Evolutionary conservation across 2,797 vertebrate species (phyloP).

Genomic region (Phoxinus dragarum): DNA sequence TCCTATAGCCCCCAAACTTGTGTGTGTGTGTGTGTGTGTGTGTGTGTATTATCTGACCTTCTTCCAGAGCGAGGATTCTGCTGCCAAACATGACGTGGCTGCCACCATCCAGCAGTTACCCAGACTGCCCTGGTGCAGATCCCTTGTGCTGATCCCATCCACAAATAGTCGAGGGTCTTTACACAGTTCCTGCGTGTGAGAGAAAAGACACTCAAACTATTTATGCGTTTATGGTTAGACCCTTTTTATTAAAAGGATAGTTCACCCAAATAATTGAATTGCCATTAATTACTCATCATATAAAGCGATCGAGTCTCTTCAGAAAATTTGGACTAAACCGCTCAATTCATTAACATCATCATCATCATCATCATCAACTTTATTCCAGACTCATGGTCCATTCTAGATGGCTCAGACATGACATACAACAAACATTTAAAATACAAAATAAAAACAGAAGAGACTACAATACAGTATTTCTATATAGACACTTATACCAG

Average conservation of each 20-base stretch:
- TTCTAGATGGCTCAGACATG: too few species aligned
- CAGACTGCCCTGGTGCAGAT: conserved; percentile 86
- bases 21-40: neutral
- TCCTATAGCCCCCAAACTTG: neutral
- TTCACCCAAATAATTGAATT: too few species aligned
- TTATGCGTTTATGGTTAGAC: neutral
- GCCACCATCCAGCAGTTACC: conserved; percentile 91
- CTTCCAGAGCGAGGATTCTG: conserved; percentile 83
- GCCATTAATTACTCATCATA: too few species aligned
- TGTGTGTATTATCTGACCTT: conserved; percentile 61
- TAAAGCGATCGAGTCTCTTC: too few species aligned
- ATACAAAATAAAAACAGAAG: too few species aligned
- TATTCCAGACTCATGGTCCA: too few species aligned
- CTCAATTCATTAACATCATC: too few species aligned
- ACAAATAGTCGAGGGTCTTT: conserved; percentile 84
- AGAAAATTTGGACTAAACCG: too few species aligned
- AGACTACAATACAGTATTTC: too few species aligned
- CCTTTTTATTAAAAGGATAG: neutral
- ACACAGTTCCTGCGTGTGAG: conserved; percentile 77
- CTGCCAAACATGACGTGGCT: conserved; percentile 83
- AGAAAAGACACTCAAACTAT: neutral
- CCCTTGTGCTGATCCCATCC: conserved; percentile 86
- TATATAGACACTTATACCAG: too few species aligned
- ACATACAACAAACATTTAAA: too few species aligned
- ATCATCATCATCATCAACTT: too few species aligned